Base-by-base conservation (phyloP, 2,888 invertebrate genomes). In the Amblyteles armatorius region DNA sequence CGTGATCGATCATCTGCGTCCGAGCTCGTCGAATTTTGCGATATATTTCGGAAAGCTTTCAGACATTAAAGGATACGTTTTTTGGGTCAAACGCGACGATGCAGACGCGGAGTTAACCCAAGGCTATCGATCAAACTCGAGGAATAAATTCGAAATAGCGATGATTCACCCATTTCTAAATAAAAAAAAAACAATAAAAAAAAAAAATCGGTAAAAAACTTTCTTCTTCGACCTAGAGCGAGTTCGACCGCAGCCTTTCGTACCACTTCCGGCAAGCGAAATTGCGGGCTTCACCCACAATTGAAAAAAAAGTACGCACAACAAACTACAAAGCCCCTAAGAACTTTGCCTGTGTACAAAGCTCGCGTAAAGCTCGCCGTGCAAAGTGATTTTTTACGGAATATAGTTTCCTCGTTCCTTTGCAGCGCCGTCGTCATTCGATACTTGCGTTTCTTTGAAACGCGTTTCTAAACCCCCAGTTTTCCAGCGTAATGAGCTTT, bases 91-190 rank as follows among this genome's bases (percentile, higher is more conserved):
- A 63, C 48, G 69, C 33, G 71, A 63, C 60, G 68, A 11, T 11
- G n/a, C 44, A 44, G 33, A 57, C 57, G 33, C 13, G 19, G 26
- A 4, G 36, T 57, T n/a, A n/a, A 26, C 36, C 22, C 9, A 65
- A 44, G 52, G 26, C 48, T 76, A 82, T 82, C 81, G 76, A 82
- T 82, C 76, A 82, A 82, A 82, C 81, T 33, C 63, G 33, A 44
- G 48, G 19, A 29, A 68, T 76, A 82, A 76, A 81, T 60, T 74
- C 50, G 29, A 33, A 11, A 33, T 3, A 36, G 36, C 79, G 22
- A 57, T 68, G 16, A 16, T 19, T 13, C 40, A 65, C 50, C 3
- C 22, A 16, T 7, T 29, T 36, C 48, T 63, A 13, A 22, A n/a
- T 40, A 2, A 36, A 19, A 52, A 52, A 13, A 36, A 33, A 40